Evolutionary conservation across 2,888 invertebrate genomes (phyloP).

Genomic region (Xestoiulus laeticollis): DNA sequence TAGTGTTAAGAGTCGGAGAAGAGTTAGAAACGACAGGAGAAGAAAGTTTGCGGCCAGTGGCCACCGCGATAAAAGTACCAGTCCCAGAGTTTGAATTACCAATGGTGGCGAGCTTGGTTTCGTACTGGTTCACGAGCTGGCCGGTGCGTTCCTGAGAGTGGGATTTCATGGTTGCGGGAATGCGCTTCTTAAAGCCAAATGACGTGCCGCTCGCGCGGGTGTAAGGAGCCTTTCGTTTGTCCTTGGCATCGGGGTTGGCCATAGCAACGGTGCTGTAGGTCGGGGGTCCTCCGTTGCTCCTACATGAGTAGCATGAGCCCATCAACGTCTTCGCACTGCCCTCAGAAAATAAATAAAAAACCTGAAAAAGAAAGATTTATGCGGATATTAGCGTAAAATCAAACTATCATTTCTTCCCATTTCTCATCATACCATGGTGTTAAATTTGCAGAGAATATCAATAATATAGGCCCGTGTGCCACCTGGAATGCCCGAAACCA

Average conservation of each 20-base stretch:
- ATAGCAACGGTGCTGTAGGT: slow-evolving; percentile 56
- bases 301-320: slow-evolving; percentile 57
- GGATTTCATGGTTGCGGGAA: slow-evolving; percentile 51
- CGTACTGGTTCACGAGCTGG: slow-evolving; percentile 54
- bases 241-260: slow-evolving; percentile 51
- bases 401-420: background rate
- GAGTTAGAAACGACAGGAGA: slow-evolving; percentile 12
- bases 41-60: background rate
- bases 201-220: slow-evolving; percentile 42
- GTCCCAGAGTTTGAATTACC: slow-evolving; percentile 39
- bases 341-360: slow-evolving; percentile 46
- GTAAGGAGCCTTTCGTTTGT: slow-evolving; percentile 49
- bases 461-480: background rate
- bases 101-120: slow-evolving; percentile 52
- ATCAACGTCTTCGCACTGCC: slow-evolving; percentile 52
- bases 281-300: slow-evolving; percentile 52
- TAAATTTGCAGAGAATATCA: background rate
- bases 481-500: background rate
- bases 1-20: slow-evolving; percentile 36
- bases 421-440: background rate
- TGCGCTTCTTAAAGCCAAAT: slow-evolving; percentile 53
- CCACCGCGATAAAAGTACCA: background rate
- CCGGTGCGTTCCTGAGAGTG: slow-evolving; percentile 54
- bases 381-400: background rate
- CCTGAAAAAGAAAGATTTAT: background rate